Percentiles rank a stretch among this genome's conserved stretches.
phyloP scores from a whole-genome alignment of 2,888 invertebrate species.

The Synergus japonicus region DNA sequence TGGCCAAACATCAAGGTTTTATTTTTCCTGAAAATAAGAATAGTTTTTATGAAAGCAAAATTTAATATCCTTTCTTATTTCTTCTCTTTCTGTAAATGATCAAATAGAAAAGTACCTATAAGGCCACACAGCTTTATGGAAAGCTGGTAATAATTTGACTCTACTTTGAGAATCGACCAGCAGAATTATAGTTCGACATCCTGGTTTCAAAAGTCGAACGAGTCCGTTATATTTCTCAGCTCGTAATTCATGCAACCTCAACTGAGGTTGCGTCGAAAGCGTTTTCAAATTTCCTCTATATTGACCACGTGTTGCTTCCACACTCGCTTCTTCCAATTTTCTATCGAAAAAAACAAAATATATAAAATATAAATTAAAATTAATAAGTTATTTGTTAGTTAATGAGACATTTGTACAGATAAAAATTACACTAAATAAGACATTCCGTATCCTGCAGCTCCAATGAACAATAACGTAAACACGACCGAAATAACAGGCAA shows the following conservation, averaged over 20 bases:
- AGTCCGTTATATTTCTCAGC: conserved; percentile 97
- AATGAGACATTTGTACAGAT: conserved; percentile 13
- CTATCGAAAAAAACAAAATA: conserved; percentile 65
- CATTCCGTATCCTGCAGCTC: conserved; percentile 91
- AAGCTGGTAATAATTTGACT: conserved; percentile 91
- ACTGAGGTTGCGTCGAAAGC: conserved; percentile 80
- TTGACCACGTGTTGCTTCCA: conserved; percentile 78
- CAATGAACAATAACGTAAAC: conserved; percentile 87
- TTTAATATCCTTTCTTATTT: not conserved
- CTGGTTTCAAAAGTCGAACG: conserved; percentile 94
- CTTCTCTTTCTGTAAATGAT: not conserved
- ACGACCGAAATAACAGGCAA: conserved; percentile 88
- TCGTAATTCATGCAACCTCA: conserved; percentile 93
- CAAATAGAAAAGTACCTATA: conserved; percentile 85
- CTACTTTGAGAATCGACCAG: conserved; percentile 94
- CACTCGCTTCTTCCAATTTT: conserved; percentile 81
- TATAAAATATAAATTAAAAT: not conserved
- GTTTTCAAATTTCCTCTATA: conserved; percentile 79
- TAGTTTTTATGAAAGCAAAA: not conserved
- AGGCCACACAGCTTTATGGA: conserved; percentile 96
- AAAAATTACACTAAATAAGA: conserved; percentile 85
- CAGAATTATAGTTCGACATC: conserved; percentile 94
- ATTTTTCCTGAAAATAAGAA: conserved; percentile 82
- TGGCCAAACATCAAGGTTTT: conserved; percentile 97
- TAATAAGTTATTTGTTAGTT: not conserved